Evolutionary conservation across 1,140 invertebrate genomes (phyloP), one percentile per base, ranked within the genome.

Genomic region (Psix sp.): DNA sequence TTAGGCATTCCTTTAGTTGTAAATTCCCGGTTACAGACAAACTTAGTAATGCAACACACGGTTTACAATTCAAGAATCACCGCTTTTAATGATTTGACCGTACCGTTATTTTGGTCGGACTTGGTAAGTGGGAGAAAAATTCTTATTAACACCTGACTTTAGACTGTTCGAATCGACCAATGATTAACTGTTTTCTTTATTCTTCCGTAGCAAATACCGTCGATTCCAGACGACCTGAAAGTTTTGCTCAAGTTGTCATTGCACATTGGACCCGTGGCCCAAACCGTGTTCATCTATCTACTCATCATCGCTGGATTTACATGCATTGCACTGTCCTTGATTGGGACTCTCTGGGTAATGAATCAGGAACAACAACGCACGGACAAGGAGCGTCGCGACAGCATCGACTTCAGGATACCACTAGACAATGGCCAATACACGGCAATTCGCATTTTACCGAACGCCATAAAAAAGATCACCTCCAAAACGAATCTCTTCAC

Each of bases 101-200:
- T 94, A 20, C 93, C 93, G 0, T 79, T 93, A 9, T 88, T 91
- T 3, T 93, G 92, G 90, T 80, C 89, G 0, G 90, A 92, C 81
- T 81, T 93, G 77, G 89, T 92, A 80, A 88, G 86, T 48, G 15
- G 21, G 9, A n/a, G n/a, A 4, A 24, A 24, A 16, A 60, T 21
- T 35, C 21, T 11, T 49, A 36, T 26, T 33, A 5, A 36, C 10
- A 10, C n/a, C n/a, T 33, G 0, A 18, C 24, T 13, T 9, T 15
- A 33, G 3, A 33, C 4, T 33, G 4, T 9, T 5, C 4, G 9
- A 24, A 24, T 24, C 9, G 21, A 5, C 21, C 21, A 5, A 24
- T 5, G 21, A 24, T 24, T 24, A 24, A 24, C 4, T 62, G 49
- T 60, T 21, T 14, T 45, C 5, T 52, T 6, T 11, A 13, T 1